A percentile compares a stretch with the other conserved stretches of the same genome.
Evolutionary conservation across 2,797 vertebrate species (phyloP).

Genomic region (Echiichthys vipera): DNA sequence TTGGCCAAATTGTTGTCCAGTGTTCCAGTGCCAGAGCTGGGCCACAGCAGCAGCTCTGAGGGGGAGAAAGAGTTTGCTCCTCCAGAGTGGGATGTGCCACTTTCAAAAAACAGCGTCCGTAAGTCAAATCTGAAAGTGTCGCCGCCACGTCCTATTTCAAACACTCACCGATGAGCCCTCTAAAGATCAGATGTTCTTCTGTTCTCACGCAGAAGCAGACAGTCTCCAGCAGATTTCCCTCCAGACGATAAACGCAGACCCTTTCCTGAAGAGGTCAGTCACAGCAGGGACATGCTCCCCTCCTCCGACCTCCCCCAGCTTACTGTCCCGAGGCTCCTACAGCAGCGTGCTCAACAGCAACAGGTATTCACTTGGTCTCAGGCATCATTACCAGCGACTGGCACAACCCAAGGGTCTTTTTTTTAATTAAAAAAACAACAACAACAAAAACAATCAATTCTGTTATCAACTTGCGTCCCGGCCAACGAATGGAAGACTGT

Average conservation of each 20-base stretch:
- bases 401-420: too few relatives aligned
- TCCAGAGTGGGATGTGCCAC: slow-evolving; percentile 96
- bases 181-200: not conserved
- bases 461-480: not conserved
- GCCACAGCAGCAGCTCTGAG: slow-evolving; percentile 96
- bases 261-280: slow-evolving; percentile 92
- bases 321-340: slow-evolving; percentile 88
- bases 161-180: not conserved
- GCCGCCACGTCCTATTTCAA: not conserved
- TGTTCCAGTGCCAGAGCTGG: slow-evolving; percentile 88
- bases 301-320: slow-evolving; percentile 85
- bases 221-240: slow-evolving; percentile 96
- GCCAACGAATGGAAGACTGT: not conserved
- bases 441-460: not conserved
- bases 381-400: too few relatives aligned
- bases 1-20: slow-evolving; percentile 88
- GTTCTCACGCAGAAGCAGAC: slow-evolving; percentile 84
- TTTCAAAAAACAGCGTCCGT: slow-evolving; percentile 89
- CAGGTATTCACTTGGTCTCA: slow-evolving; percentile 65
- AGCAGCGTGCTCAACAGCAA: slow-evolving; percentile 92
- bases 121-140: slow-evolving; percentile 68
- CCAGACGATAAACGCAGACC: slow-evolving; percentile 95
- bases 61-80: slow-evolving; percentile 95
- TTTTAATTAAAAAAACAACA: too few relatives aligned
- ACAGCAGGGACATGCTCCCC: slow-evolving; percentile 90